Conservation (phyloP, 2,113 vertebrate species). For the Acanthochromis polyacanthus region DNA sequence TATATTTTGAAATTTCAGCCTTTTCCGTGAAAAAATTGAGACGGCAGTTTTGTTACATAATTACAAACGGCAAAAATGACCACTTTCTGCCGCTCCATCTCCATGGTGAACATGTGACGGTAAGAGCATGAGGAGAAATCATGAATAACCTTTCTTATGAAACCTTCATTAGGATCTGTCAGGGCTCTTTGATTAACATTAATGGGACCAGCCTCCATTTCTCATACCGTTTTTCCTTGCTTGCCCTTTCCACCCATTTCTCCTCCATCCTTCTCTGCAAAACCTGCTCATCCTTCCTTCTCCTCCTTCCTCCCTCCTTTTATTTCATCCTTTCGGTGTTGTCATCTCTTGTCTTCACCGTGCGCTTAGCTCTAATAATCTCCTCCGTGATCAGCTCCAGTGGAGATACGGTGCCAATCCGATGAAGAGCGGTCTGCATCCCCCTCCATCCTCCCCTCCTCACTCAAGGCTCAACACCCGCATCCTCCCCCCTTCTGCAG, state of each 20-base stretch:
- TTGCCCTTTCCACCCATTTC: background rate
- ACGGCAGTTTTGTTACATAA: conserved; percentile 11
- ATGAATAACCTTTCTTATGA: conserved; percentile 67
- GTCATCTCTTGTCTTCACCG: conserved; percentile 18
- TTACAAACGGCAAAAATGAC: conserved; percentile 17
- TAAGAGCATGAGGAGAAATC: conserved; percentile 43
- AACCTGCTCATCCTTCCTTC: background rate
- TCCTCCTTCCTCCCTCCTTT: conserved; percentile 1
- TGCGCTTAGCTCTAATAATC: conserved; percentile 27
- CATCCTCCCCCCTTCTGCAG: conserved; percentile 12
- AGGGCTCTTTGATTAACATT: conserved; percentile 73
- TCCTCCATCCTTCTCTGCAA: conserved; percentile 1
- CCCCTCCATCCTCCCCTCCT: background rate
- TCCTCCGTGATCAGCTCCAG: conserved; percentile 25
- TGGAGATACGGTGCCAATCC: conserved; percentile 20
- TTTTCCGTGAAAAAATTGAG: conserved; percentile 5
- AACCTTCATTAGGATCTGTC: conserved; percentile 73
- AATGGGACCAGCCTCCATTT: conserved; percentile 58
- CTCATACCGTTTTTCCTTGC: conserved; percentile 17
- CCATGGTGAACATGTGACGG: conserved; percentile 18
- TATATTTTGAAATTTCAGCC: background rate
- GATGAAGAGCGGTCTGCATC: conserved; percentile 12
- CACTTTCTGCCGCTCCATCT: conserved; percentile 12
- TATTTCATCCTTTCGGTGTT: background rate
- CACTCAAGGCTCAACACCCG: conserved; percentile 28